A percentile compares a stretch with the other conserved stretches of the same genome.
Conservation (phyloP, 2,113 vertebrate species). For the Mellivora capensis region DNA sequence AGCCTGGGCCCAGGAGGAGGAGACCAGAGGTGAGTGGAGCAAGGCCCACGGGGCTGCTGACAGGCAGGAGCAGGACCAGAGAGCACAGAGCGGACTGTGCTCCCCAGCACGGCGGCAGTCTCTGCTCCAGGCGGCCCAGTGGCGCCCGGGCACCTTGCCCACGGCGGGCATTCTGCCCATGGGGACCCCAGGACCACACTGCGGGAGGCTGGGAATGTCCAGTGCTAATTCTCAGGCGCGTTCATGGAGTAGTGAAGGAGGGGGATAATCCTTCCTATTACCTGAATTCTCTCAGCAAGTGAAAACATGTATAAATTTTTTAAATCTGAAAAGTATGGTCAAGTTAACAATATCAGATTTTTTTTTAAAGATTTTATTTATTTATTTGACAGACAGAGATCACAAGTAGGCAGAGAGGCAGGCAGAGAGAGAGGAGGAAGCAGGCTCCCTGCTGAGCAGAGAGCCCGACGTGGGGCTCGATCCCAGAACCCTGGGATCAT, state of each 20-base stretch:
- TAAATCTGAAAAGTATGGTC: not conserved
- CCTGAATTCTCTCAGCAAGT: not conserved
- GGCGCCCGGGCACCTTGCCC: not conserved
- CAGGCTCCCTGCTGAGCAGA: too few species aligned
- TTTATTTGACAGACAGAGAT: too few species aligned
- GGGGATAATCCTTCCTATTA: not conserved
- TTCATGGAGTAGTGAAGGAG: too few species aligned
- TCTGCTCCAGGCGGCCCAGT: not conserved
- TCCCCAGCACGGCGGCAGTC: too few species aligned
- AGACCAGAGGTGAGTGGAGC: not conserved
- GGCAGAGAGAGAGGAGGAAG: too few species aligned
- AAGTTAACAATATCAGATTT: not conserved
- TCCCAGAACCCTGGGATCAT: too few species aligned
- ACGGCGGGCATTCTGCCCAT: not conserved
- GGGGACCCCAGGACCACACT: rapidly evolving
- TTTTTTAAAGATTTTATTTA: too few species aligned
- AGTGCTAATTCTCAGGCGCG: not conserved
- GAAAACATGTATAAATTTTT: not conserved
- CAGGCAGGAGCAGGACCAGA: not conserved
- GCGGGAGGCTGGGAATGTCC: not conserved
- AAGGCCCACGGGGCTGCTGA: not conserved
- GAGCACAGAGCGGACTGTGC: rapidly evolving
- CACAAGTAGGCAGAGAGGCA: too few species aligned
- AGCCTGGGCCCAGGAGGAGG: not conserved
- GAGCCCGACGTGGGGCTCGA: rapidly evolving